phyloP scores from a whole-genome alignment of 2,888 invertebrate genomes.

The Drosophila anomelani region DNA sequence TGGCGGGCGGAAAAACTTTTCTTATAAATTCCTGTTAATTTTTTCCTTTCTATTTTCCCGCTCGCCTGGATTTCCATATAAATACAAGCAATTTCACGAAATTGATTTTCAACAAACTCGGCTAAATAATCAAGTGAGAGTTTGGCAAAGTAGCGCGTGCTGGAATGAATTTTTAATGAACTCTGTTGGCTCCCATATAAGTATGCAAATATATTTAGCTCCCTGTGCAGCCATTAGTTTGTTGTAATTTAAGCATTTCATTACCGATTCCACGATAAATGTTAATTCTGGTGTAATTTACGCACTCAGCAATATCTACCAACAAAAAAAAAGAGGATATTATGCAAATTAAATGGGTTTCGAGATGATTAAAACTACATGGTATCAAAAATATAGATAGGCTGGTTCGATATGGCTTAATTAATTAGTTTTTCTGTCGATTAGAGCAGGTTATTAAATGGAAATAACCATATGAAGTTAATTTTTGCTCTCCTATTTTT shows the following conservation, averaged over 20 bases:
- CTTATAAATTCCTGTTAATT: conserved; percentile 47
- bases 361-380: conserved; percentile 14
- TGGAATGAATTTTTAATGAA: conserved; percentile 44
- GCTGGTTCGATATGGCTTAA: not conserved
- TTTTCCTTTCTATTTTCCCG: conserved; percentile 21
- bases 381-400: not conserved
- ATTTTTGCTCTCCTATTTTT: conserved; percentile 1
- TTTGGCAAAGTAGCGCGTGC: conserved; percentile 15
- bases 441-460: conserved; percentile 10
- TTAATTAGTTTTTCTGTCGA: conserved; percentile 26
- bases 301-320: conserved; percentile 18
- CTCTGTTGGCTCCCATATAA: conserved; percentile 18
- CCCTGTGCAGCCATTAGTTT: conserved; percentile 35
- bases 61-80: conserved; percentile 25
- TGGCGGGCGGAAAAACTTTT: conserved; percentile 33
- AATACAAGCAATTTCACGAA: conserved; percentile 40
- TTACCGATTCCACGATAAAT: conserved; percentile 11
- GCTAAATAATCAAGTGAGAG: conserved; percentile 34
- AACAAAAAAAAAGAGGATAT: conserved; percentile 3
- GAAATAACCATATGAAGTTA: not conserved
- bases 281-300: conserved; percentile 30
- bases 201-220: conserved; percentile 26
- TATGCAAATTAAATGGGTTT: conserved; percentile 36
- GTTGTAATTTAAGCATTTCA: conserved; percentile 36
- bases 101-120: conserved; percentile 40